These are phyloP conservation scores for Nesidiocoris tenuis DNA, from an alignment of 2,888 invertebrate species.

Conservation along the genomic window DNA sequence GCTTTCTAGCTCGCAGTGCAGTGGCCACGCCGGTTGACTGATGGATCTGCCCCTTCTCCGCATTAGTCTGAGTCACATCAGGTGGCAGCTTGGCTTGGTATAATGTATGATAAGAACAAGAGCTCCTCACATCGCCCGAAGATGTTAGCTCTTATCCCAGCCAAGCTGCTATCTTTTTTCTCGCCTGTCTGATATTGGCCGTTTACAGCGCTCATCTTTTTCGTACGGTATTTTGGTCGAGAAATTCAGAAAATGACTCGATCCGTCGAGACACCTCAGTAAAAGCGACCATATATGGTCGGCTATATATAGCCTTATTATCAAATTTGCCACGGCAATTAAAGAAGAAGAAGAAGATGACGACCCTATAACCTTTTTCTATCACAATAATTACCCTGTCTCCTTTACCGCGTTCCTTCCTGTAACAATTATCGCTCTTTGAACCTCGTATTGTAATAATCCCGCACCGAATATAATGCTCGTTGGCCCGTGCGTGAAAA, in stretches of 20 bases:
- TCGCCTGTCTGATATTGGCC: too few species aligned
- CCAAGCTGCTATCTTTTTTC: too few species aligned
- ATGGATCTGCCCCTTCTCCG: conserved; percentile 13
- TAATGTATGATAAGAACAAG: conserved; percentile 18
- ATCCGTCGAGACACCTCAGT: too few species aligned
- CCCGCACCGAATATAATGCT: neutral
- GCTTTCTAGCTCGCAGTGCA: neutral
- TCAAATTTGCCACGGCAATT: too few species aligned
- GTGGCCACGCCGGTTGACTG: neutral
- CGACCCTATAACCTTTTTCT: too few species aligned
- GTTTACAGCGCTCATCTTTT: too few species aligned
- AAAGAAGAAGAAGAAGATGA: too few species aligned
- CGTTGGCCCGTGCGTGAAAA: neutral
- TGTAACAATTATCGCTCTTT: neutral
- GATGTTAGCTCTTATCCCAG: too few species aligned
- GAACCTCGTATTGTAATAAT: neutral
- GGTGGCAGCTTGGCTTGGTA: neutral
- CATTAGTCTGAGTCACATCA: conserved; percentile 25
- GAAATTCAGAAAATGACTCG: too few species aligned
- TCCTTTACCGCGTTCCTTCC: neutral
- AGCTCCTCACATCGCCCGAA: neutral
- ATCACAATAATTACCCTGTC: neutral
- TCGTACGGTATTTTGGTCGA: too few species aligned
- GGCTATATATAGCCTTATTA: too few species aligned
- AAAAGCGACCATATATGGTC: too few species aligned